phyloP scores from a whole-genome alignment of 2,888 invertebrate genomes.

The Embidobia sp. region DNA sequence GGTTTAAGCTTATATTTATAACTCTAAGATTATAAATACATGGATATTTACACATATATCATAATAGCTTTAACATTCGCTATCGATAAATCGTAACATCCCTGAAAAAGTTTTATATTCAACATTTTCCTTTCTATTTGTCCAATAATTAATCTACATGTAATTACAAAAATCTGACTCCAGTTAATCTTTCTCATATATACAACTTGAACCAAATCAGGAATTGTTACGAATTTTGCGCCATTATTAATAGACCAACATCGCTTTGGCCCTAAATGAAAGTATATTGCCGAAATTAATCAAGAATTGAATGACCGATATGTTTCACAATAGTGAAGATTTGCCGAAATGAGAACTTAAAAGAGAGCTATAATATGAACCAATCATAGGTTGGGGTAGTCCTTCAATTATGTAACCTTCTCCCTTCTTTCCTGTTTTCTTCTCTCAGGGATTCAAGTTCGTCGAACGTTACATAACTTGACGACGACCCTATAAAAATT shows the following conservation, averaged over 20 bases:
- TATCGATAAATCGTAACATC: conserved; percentile 44
- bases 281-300: too few relatives aligned
- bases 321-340: too few relatives aligned
- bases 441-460: too few relatives aligned
- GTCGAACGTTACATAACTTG: too few relatives aligned
- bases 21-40: conserved; percentile 55
- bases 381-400: too few relatives aligned
- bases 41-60: conserved; percentile 50
- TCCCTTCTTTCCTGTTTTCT: neutral
- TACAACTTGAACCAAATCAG: conserved; percentile 23
- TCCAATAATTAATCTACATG: conserved; percentile 33
- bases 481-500: too few relatives aligned
- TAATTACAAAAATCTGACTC: conserved; percentile 40
- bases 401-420: too few relatives aligned
- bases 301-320: too few relatives aligned
- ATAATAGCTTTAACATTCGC: conserved; percentile 31
- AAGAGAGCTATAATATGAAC: too few relatives aligned
- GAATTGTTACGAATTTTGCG: conserved; percentile 24
- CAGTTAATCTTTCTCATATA: conserved; percentile 13
- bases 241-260: neutral
- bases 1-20: conserved; percentile 47
- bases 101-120: conserved; percentile 48
- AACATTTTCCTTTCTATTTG: conserved; percentile 19
- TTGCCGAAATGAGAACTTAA: too few relatives aligned
- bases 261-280: conserved; percentile 12